Conservation (phyloP, 2,797 vertebrate genomes). For the Psittacula echo region DNA sequence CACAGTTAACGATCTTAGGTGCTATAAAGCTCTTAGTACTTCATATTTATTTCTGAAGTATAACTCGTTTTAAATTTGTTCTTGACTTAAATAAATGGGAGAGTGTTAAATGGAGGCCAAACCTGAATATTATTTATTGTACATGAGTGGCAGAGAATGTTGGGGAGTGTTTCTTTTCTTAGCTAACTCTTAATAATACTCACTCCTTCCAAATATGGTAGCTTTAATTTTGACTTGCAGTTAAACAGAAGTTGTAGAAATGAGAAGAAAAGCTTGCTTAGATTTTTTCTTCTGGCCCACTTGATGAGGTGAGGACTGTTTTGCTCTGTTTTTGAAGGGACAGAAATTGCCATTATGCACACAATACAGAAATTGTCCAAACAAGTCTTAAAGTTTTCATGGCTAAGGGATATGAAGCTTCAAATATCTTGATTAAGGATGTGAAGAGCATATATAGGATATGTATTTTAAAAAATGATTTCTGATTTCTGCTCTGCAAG, state of each 20-base stretch:
- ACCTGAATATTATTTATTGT: background rate
- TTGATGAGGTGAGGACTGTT: background rate
- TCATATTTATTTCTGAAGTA: background rate
- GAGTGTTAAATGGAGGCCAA: background rate
- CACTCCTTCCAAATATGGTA: background rate
- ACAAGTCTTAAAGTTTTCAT: background rate
- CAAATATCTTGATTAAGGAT: background rate
- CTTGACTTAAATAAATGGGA: background rate
- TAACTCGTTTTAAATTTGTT: background rate
- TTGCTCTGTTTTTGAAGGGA: background rate
- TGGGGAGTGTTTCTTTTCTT: background rate
- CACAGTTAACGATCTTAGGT: constrained; percentile 3
- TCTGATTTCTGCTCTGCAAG: background rate
- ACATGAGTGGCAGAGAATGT: background rate
- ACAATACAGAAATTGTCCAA: background rate
- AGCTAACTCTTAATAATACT: background rate
- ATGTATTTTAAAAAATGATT: background rate
- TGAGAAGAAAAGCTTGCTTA: background rate
- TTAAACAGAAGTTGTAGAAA: background rate
- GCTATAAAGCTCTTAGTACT: constrained; percentile 2
- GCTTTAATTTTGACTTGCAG: background rate
- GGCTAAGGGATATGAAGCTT: background rate
- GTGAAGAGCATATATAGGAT: background rate
- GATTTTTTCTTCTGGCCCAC: background rate
- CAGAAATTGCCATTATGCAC: background rate